Evolutionary conservation across 2,888 invertebrate species (phyloP).

Genomic region (Limnephilus rhombicus): DNA sequence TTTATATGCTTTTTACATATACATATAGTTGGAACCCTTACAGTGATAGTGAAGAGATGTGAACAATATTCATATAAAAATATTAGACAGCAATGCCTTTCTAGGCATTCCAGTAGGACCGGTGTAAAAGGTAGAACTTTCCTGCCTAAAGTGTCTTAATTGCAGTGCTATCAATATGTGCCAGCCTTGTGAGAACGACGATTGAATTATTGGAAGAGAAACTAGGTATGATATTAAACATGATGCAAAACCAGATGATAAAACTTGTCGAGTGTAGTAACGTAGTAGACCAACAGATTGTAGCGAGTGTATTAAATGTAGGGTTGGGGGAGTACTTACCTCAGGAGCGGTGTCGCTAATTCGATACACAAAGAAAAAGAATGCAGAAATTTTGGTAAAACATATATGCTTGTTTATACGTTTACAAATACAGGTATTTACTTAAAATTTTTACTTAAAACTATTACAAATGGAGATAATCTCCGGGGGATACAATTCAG

Average conservation of each 20-base stretch:
- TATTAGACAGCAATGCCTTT: too few species aligned
- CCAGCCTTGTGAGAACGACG: too few species aligned
- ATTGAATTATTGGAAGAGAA: neutral
- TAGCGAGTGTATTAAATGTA: neutral
- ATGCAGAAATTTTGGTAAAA: conserved; percentile 57
- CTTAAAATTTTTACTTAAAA: conserved; percentile 59
- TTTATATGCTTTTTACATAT: too few species aligned
- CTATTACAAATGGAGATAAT: conserved; percentile 57
- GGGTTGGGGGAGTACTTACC: conserved; percentile 30
- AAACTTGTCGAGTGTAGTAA: neutral
- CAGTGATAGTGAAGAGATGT: too few species aligned
- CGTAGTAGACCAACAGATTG: neutral
- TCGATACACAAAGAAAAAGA: conserved; percentile 49
- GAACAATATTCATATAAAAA: too few species aligned
- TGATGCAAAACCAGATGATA: neutral
- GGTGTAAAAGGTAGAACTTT: too few species aligned
- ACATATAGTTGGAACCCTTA: too few species aligned
- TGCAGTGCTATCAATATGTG: too few species aligned
- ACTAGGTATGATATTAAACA: neutral
- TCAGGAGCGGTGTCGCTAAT: conserved; percentile 19
- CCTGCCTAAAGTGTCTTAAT: too few species aligned
- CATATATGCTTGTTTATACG: conserved; percentile 63
- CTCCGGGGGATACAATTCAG: conserved; percentile 41
- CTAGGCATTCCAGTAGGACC: too few species aligned
- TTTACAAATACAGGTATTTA: conserved; percentile 63